Conservation (phyloP, 2,113 vertebrate species). For the Erinaceus europaeus region DNA sequence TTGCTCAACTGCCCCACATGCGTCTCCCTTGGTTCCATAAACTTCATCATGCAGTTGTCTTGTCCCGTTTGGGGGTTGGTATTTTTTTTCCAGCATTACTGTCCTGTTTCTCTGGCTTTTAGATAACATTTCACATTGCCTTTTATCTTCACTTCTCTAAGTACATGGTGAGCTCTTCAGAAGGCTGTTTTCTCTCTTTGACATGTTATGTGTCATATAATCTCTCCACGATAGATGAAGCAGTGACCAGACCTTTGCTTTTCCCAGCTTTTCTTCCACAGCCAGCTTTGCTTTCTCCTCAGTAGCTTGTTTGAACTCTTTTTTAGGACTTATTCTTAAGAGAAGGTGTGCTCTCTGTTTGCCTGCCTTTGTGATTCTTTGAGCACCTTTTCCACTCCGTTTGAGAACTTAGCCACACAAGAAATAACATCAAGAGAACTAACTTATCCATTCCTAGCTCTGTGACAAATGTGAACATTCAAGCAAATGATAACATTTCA, state of each 20-base stretch:
- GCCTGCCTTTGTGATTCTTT: constrained; percentile 33
- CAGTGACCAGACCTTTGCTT: constrained; percentile 13
- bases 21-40: constrained; percentile 33
- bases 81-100: background rate
- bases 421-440: constrained; percentile 32
- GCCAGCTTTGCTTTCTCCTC: constrained; percentile 30
- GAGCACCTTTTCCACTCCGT: constrained; percentile 11
- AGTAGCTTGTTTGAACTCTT: constrained; percentile 48
- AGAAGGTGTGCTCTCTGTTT: background rate
- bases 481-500: background rate
- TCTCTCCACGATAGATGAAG: constrained; percentile 12
- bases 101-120: constrained; percentile 11
- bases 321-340: background rate
- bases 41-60: constrained; percentile 25
- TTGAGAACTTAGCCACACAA: constrained; percentile 29
- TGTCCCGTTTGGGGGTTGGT: background rate
- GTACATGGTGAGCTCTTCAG: constrained; percentile 39
- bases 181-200: constrained; percentile 40
- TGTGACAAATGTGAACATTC: background rate
- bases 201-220: background rate
- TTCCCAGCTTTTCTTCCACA: background rate
- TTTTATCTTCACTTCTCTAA: constrained; percentile 44
- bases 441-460: constrained; percentile 21
- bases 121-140: constrained; percentile 52
- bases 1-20: constrained; percentile 39